Conservation (phyloP, 2,113 vertebrate species). For the Vidua chalybeata region DNA sequence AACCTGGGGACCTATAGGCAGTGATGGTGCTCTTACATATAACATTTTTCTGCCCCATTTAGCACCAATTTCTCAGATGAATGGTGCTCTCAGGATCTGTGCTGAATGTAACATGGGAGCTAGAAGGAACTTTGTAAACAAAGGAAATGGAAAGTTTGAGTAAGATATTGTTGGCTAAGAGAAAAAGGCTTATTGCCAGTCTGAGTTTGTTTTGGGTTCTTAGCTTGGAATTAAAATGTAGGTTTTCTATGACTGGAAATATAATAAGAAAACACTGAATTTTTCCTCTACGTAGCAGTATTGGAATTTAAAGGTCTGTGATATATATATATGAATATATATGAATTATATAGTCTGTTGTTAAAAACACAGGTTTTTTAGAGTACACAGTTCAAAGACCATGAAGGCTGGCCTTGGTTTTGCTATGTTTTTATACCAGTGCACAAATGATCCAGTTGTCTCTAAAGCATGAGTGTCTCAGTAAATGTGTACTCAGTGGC, state of each 20-base stretch:
- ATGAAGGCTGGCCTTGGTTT: neutral
- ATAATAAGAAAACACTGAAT: constrained; percentile 39
- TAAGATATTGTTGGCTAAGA: constrained; percentile 56
- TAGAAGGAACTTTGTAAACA: constrained; percentile 49
- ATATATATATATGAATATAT: neutral
- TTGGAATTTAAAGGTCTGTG: constrained; percentile 34
- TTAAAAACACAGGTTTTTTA: neutral
- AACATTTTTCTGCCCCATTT: neutral
- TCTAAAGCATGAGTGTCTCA: neutral
- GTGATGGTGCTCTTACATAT: neutral
- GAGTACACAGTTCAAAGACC: neutral
- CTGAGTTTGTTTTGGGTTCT: constrained; percentile 59
- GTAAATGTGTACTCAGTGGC: neutral
- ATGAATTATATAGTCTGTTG: neutral
- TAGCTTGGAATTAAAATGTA: constrained; percentile 43
- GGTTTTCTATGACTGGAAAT: constrained; percentile 34
- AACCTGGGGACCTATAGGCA: neutral
- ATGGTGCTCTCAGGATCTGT: neutral
- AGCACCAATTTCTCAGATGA: constrained; percentile 22
- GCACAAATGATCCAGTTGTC: neutral
- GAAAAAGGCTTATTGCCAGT: constrained; percentile 34
- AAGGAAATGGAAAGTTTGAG: constrained; percentile 69
- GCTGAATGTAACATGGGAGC: constrained; percentile 30
- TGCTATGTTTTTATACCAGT: neutral
- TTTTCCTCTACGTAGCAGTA: constrained; percentile 36